Evolutionary conservation across 2,797 vertebrate species (phyloP).

Genomic region (Phrynocephalus vlangalii): DNA sequence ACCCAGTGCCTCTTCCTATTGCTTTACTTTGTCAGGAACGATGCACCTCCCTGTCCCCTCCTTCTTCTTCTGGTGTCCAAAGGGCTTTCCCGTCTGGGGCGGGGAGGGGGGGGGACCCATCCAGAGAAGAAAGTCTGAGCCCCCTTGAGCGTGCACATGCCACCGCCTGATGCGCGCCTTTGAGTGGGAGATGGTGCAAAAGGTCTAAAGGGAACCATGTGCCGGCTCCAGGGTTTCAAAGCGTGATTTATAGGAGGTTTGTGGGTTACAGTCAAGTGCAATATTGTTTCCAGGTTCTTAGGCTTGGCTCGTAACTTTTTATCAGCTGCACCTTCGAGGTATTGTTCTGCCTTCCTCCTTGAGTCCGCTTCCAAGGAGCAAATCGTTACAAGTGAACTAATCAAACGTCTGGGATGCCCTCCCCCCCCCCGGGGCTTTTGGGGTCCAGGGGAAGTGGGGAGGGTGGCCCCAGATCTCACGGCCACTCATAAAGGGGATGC

Average conservation of each 20-base stretch:
- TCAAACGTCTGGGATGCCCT: not conserved
- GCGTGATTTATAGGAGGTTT: slow-evolving; percentile 21
- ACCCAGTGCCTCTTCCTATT: too few relatives aligned
- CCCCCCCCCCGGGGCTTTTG: not conserved
- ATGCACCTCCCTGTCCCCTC: too few relatives aligned
- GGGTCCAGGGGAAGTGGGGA: not conserved
- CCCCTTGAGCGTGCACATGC: not conserved
- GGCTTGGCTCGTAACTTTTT: slow-evolving; percentile 37
- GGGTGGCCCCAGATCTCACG: too few relatives aligned
- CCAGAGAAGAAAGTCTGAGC: too few relatives aligned
- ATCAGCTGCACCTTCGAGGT: slow-evolving; percentile 10
- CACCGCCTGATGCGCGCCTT: not conserved
- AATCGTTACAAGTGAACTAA: not conserved
- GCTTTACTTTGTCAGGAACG: too few relatives aligned
- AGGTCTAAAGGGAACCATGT: slow-evolving; percentile 8
- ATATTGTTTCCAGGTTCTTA: slow-evolving; percentile 39
- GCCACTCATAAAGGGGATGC: not conserved
- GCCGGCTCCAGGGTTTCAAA: slow-evolving; percentile 14
- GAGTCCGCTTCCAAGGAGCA: slow-evolving; percentile 10
- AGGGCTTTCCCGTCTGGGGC: not conserved
- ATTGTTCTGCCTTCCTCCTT: slow-evolving; percentile 24
- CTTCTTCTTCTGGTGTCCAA: not conserved
- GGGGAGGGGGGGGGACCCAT: too few relatives aligned
- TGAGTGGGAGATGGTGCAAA: not conserved
- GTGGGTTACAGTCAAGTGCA: slow-evolving; percentile 6